Evolutionary conservation across 2,113 vertebrate species (phyloP).

Genomic region (Carlito syrichta): DNA sequence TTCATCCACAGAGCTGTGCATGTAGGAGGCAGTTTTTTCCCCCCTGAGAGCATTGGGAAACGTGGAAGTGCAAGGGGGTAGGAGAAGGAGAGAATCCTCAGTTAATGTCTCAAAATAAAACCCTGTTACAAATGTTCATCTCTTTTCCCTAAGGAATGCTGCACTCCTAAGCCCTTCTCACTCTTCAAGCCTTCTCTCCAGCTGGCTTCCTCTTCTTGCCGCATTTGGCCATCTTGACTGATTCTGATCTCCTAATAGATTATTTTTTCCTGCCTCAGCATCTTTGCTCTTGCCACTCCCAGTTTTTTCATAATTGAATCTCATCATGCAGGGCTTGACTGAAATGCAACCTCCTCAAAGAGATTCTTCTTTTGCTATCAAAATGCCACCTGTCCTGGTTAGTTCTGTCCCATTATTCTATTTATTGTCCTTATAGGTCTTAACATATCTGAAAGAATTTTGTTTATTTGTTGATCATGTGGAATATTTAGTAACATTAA

Average conservation of each 20-base stretch:
- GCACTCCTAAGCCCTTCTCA: background rate
- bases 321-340: too few species aligned
- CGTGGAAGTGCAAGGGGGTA: background rate
- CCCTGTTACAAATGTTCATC: background rate
- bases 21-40: background rate
- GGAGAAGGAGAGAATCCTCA: background rate
- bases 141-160: background rate
- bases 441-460: too few species aligned
- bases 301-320: too few species aligned
- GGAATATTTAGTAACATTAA: too few species aligned
- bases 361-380: too few species aligned
- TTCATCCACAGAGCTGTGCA: background rate
- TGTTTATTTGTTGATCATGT: too few species aligned
- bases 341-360: too few species aligned
- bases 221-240: background rate
- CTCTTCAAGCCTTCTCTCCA: background rate
- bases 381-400: too few species aligned
- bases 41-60: too few species aligned
- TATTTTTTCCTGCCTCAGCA: background rate
- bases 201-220: background rate
- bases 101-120: background rate
- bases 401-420: too few species aligned
- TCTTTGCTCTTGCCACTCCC: too few species aligned
- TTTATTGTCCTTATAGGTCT: too few species aligned
- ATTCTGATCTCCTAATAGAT: background rate